Conservation (phyloP, 2,797 vertebrate genomes). For the Sebastes elongatus region DNA sequence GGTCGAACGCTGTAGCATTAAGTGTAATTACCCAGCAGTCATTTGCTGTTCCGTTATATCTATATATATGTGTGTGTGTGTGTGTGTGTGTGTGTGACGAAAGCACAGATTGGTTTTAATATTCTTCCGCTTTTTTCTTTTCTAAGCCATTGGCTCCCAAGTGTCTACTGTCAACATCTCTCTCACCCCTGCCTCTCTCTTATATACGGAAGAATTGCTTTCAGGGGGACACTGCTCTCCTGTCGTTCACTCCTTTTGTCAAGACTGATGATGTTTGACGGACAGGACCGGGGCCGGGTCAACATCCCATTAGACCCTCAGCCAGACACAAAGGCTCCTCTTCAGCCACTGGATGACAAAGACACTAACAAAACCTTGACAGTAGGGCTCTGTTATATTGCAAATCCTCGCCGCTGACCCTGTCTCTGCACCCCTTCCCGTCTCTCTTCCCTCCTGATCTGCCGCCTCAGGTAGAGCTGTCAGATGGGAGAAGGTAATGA, state of each 20-base stretch:
- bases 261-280: conserved; percentile 58
- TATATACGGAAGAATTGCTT: conserved; percentile 9
- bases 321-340: conserved; percentile 36
- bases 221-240: conserved; percentile 13
- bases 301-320: conserved; percentile 59
- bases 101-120: not conserved
- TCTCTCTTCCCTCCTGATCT: conserved; percentile 18
- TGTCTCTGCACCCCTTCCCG: not conserved
- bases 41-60: conserved; percentile 31
- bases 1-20: conserved; percentile 23
- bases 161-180: conserved; percentile 2
- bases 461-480: conserved; percentile 47
- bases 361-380: conserved; percentile 48
- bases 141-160: conserved; percentile 3
- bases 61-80: not conserved
- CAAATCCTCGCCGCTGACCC: conserved; percentile 30
- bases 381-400: conserved; percentile 47
- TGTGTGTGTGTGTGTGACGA: not conserved
- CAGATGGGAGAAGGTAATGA: conserved; percentile 50
- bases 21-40: conserved; percentile 41
- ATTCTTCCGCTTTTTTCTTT: not conserved
- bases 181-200: conserved; percentile 1
- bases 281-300: conserved; percentile 47
- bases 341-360: conserved; percentile 34
- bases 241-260: conserved; percentile 32